These are phyloP conservation scores for Graphium colonna DNA, from an alignment of 2,888 invertebrate species.

Conservation along the genomic window DNA sequence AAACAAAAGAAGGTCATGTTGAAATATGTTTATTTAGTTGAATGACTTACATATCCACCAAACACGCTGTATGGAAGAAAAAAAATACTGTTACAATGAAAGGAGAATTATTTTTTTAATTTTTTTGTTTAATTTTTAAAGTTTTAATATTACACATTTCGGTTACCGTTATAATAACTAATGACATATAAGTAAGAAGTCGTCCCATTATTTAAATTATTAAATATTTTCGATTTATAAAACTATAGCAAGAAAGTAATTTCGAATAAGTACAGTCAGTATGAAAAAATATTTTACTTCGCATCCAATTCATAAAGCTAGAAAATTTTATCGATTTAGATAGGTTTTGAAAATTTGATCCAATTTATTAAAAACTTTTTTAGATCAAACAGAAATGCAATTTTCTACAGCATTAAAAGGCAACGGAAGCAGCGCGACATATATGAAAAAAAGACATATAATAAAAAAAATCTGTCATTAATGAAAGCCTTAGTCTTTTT, in stretches of 20 bases:
- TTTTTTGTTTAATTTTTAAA: slow-evolving; percentile 40
- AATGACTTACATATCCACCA: slow-evolving; percentile 66
- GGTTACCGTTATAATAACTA: slow-evolving; percentile 60
- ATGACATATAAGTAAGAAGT: slow-evolving; percentile 44
- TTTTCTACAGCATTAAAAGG: too few relatives aligned
- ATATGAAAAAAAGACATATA: too few relatives aligned
- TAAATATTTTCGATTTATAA: slow-evolving; percentile 41
- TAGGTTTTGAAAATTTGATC: too few relatives aligned
- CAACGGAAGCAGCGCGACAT: too few relatives aligned
- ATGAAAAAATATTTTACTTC: slow-evolving; percentile 21
- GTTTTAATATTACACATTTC: slow-evolving; percentile 47
- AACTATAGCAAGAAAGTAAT: too few relatives aligned
- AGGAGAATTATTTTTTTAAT: slow-evolving; percentile 36
- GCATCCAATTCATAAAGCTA: too few relatives aligned
- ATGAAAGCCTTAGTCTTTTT: too few relatives aligned
- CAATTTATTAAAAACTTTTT: too few relatives aligned
- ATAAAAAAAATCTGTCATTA: too few relatives aligned
- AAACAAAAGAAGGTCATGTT: slow-evolving; percentile 44
- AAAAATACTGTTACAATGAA: slow-evolving; percentile 66
- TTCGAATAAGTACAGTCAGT: slow-evolving; percentile 3
- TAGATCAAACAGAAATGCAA: too few relatives aligned
- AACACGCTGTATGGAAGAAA: slow-evolving; percentile 69
- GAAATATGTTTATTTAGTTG: slow-evolving; percentile 55
- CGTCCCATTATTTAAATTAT: slow-evolving; percentile 70
- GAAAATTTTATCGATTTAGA: too few relatives aligned